Evolutionary conservation across 53 echinoderm and acorn worm genomes (phyloP).

Genomic region (Henricia sp.): DNA sequence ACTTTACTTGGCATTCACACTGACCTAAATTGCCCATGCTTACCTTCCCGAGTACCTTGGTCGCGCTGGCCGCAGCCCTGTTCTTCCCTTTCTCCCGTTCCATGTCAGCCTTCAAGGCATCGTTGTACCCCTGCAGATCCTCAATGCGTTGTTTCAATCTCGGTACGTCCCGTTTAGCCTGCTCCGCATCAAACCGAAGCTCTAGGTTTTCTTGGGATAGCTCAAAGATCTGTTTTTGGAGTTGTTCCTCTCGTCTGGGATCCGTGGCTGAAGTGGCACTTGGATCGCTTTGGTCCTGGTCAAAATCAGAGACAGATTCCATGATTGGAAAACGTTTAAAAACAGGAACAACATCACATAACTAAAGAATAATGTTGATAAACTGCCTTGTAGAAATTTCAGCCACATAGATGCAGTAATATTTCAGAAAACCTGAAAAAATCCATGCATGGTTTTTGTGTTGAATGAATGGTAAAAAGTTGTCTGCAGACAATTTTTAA

Average conservation of each 20-base stretch:
- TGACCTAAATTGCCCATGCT: too few relatives aligned
- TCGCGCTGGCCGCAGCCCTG: slow-evolving; percentile 57
- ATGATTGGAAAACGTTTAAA: too few relatives aligned
- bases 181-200: slow-evolving; percentile 93
- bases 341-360: too few relatives aligned
- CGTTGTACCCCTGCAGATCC: slow-evolving; percentile 89
- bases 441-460: too few relatives aligned
- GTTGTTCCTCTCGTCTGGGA: slow-evolving; percentile 37
- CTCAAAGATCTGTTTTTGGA: slow-evolving; percentile 79
- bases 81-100: slow-evolving; percentile 82
- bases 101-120: slow-evolving; percentile 87
- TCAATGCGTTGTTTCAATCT: slow-evolving; percentile 80
- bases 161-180: slow-evolving; percentile 88
- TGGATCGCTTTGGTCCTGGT: slow-evolving; percentile 7
- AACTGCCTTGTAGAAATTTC: too few relatives aligned
- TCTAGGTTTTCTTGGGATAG: slow-evolving; percentile 95
- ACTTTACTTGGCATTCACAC: too few relatives aligned
- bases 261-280: background rate
- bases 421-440: too few relatives aligned
- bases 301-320: too few relatives aligned
- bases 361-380: too few relatives aligned
- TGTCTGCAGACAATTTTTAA: too few relatives aligned
- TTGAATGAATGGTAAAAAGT: too few relatives aligned
- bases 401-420: too few relatives aligned
- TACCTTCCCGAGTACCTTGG: slow-evolving; percentile 58